These are phyloP conservation scores for Lasioglossum lativentre DNA, from an alignment of 2,888 invertebrate species.

Conservation along the genomic window DNA sequence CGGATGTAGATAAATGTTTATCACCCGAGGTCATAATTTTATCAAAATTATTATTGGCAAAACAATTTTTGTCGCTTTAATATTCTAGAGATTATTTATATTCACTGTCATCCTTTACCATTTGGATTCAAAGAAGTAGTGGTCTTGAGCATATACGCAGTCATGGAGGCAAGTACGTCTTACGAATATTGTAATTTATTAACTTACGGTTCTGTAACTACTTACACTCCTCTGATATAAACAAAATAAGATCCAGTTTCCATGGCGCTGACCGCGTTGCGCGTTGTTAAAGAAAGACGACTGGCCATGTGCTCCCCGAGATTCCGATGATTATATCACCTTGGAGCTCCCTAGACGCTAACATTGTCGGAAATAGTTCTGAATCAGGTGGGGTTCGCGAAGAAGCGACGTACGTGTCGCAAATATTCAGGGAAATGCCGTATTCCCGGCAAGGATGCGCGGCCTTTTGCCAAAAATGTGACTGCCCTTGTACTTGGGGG, in stretches of 20 bases:
- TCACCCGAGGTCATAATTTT: background rate
- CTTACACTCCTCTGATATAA: background rate
- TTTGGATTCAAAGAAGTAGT: background rate
- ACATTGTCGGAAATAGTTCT: conserved; percentile 41
- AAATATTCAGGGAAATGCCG: conserved; percentile 61
- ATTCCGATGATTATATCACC: background rate
- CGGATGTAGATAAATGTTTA: background rate
- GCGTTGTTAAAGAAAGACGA: background rate
- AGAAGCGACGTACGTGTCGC: conserved; percentile 45
- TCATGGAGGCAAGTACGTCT: background rate
- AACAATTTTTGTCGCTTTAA: background rate
- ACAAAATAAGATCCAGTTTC: background rate
- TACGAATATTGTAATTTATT: background rate
- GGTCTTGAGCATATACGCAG: background rate
- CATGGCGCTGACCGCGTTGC: background rate
- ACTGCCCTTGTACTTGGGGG: conserved; percentile 44
- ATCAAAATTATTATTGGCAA: conserved; percentile 1
- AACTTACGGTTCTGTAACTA: background rate
- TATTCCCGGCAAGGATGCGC: conserved; percentile 70
- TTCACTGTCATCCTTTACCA: too few species aligned
- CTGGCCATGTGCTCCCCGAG: background rate
- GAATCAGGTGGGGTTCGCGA: conserved; percentile 42
- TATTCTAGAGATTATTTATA: background rate
- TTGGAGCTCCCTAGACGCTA: background rate
- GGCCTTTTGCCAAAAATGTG: conserved; percentile 73